These are phyloP conservation scores for Melolontha melolontha DNA, from an alignment of 2,888 invertebrate genomes.

Conservation along the genomic window DNA sequence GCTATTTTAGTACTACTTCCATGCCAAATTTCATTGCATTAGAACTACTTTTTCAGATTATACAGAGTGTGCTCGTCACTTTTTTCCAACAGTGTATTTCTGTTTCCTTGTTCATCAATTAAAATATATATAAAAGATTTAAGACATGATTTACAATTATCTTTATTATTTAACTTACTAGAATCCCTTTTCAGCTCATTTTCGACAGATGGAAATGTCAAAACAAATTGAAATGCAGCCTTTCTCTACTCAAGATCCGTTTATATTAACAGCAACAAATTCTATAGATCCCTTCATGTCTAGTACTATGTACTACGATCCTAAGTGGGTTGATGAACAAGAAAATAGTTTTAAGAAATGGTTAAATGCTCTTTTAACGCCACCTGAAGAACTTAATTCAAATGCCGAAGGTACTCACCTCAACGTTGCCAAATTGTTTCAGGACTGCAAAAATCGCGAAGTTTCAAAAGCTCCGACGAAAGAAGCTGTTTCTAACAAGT, in stretches of 20 bases:
- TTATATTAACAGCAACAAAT: constrained; percentile 54
- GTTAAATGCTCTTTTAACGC: constrained; percentile 82
- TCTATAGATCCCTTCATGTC: constrained; percentile 57
- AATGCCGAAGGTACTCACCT: constrained; percentile 72
- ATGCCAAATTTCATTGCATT: too few relatives aligned
- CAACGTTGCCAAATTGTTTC: constrained; percentile 81
- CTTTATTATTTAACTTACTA: too few relatives aligned
- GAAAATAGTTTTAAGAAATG: constrained; percentile 81
- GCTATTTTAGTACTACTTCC: too few relatives aligned
- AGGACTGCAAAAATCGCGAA: constrained; percentile 76
- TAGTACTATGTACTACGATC: constrained; percentile 67
- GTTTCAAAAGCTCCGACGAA: constrained; percentile 77
- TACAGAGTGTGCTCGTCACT: too few relatives aligned
- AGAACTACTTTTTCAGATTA: too few relatives aligned
- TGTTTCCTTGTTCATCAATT: too few relatives aligned
- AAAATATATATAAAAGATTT: too few relatives aligned
- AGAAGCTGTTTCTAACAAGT: constrained; percentile 76
- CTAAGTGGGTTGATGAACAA: constrained; percentile 76
- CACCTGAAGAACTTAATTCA: constrained; percentile 80
- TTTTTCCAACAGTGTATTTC: too few relatives aligned
- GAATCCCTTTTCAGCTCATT: not conserved
- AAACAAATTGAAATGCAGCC: not conserved
- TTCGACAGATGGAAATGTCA: not conserved
- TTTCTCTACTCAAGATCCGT: constrained; percentile 54
- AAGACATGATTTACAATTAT: too few relatives aligned